Conservation (phyloP, 2,888 invertebrate species). For the Aelia acuminata region DNA sequence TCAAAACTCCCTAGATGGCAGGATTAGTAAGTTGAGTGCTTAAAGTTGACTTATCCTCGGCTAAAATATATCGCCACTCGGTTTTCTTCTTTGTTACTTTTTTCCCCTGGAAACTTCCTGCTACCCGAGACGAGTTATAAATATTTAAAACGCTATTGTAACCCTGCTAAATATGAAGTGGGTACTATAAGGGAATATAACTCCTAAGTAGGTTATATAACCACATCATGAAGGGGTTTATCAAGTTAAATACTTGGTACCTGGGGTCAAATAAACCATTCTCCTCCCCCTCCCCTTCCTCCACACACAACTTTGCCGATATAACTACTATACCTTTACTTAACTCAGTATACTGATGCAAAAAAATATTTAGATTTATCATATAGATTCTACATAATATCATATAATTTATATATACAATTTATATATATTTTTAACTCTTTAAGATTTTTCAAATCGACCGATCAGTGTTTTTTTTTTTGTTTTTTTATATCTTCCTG, state of each 20-base stretch:
- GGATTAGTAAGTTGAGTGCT: slow-evolving; percentile 18
- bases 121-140: background rate
- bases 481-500: background rate
- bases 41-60: background rate
- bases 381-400: too few relatives aligned
- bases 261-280: background rate
- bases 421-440: too few relatives aligned
- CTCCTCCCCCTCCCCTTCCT: background rate
- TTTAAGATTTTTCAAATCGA: too few relatives aligned
- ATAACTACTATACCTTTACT: too few relatives aligned
- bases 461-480: background rate
- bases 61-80: background rate
- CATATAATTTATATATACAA: too few relatives aligned
- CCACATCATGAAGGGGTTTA: slow-evolving; percentile 20
- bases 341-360: too few relatives aligned
- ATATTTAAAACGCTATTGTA: slow-evolving; percentile 18
- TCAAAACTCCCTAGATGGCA: background rate
- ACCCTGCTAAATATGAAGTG: slow-evolving; percentile 13
- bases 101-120: background rate
- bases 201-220: slow-evolving; percentile 17
- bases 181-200: slow-evolving; percentile 20
- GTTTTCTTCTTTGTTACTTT: background rate
- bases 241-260: slow-evolving; percentile 5
- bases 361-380: too few relatives aligned
- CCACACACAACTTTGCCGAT: background rate